Conservation (phyloP, 2,888 invertebrate species). For the Hypselothyrea guttata region DNA sequence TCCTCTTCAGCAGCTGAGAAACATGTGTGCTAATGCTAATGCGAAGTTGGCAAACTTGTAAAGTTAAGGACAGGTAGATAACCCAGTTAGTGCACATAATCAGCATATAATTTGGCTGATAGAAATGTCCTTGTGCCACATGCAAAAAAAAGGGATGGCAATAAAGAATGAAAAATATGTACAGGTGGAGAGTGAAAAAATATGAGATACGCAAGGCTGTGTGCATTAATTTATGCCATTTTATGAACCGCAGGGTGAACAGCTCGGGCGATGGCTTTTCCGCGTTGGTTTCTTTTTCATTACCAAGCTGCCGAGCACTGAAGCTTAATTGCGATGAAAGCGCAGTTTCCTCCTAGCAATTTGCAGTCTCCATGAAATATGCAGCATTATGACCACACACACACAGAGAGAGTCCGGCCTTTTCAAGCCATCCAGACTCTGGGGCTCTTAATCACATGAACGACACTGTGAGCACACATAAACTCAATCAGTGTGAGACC, state of each 20-base stretch:
- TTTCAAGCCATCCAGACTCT: constrained; percentile 16
- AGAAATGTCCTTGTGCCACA: constrained; percentile 64
- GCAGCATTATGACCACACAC: constrained; percentile 51
- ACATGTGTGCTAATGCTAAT: constrained; percentile 24
- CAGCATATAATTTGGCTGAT: constrained; percentile 37
- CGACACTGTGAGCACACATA: constrained; percentile 49
- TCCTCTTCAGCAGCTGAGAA: background rate
- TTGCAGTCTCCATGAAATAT: constrained; percentile 62
- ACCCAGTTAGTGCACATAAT: constrained; percentile 51
- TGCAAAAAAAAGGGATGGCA: constrained; percentile 39
- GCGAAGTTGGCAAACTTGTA: constrained; percentile 22
- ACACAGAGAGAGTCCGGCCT: constrained; percentile 7
- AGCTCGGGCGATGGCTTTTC: constrained; percentile 1
- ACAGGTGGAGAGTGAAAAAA: background rate
- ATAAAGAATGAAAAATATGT: constrained; percentile 7
- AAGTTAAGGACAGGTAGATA: constrained; percentile 18
- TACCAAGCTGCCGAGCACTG: constrained; percentile 50
- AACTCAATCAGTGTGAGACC: constrained; percentile 60
- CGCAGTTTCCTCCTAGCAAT: constrained; percentile 65
- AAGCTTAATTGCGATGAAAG: constrained; percentile 75
- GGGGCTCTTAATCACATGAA: constrained; percentile 67
- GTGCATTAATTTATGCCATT: background rate
- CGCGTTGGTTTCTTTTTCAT: constrained; percentile 54
- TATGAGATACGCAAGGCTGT: background rate
- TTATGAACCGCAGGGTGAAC: background rate